phyloP scores from a whole-genome alignment of 2,888 invertebrate genomes.

The Nemotelus pantherinus region DNA sequence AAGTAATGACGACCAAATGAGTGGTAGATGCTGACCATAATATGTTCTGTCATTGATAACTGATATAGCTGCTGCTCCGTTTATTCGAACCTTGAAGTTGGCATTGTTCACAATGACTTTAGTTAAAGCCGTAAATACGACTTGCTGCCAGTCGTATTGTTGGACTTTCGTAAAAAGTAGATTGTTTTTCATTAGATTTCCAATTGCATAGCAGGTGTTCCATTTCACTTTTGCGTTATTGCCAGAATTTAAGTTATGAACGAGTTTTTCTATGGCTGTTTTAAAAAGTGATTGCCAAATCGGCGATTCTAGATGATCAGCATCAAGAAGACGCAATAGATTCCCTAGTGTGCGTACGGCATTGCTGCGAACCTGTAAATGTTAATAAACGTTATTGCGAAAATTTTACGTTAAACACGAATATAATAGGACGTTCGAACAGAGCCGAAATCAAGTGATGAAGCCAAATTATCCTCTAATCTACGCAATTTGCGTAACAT shows the following conservation, averaged over 20 bases:
- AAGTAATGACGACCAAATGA: constrained; percentile 77
- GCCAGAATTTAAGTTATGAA: constrained; percentile 75
- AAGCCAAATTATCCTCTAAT: too few species aligned
- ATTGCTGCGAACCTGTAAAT: constrained; percentile 65
- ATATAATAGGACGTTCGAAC: background rate
- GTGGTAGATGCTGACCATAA: constrained; percentile 72
- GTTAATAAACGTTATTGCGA: background rate
- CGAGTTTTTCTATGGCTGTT: constrained; percentile 72
- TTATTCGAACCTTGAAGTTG: constrained; percentile 91
- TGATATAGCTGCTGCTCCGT: constrained; percentile 80
- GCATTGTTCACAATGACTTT: constrained; percentile 76
- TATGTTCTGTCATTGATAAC: constrained; percentile 70
- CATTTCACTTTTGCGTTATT: constrained; percentile 88
- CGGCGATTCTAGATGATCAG: constrained; percentile 65
- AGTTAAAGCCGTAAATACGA: constrained; percentile 74
- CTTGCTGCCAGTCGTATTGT: constrained; percentile 65
- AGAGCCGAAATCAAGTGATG: too few species aligned
- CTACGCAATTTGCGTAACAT: too few species aligned
- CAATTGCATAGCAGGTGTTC: constrained; percentile 91
- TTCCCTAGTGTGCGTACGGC: constrained; percentile 85
- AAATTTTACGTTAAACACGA: background rate
- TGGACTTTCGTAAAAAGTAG: constrained; percentile 54
- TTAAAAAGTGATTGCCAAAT: constrained; percentile 68
- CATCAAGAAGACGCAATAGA: constrained; percentile 73
- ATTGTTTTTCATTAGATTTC: constrained; percentile 78